Conservation (phyloP, 2,113 vertebrate genomes). For the Equus przewalskii region DNA sequence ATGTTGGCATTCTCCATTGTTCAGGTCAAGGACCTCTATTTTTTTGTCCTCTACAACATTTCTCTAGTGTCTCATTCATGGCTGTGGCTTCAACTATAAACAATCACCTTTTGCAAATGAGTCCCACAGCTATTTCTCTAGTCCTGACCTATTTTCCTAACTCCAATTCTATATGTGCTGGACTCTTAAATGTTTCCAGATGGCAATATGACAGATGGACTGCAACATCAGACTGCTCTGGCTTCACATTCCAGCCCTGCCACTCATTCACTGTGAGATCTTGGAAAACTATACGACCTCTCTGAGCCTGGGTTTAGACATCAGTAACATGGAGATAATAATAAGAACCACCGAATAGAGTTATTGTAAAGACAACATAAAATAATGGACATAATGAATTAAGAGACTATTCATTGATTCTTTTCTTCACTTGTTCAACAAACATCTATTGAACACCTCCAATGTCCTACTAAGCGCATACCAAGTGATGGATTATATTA, state of each 20-base stretch:
- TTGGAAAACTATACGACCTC: not conserved
- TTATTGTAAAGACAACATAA: not conserved
- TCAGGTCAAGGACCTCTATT: not conserved
- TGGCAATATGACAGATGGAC: not conserved
- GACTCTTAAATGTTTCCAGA: not conserved
- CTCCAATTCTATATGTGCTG: not conserved
- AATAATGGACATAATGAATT: not conserved
- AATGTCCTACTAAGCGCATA: not conserved
- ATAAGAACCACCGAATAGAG: not conserved
- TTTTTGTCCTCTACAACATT: not conserved
- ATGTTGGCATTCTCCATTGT: not conserved
- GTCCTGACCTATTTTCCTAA: not conserved
- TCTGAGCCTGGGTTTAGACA: not conserved
- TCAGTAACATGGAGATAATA: not conserved
- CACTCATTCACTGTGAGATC: not conserved
- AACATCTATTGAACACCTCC: not conserved
- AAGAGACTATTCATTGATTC: not conserved
- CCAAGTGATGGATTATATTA: not conserved
- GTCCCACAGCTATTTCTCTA: not conserved
- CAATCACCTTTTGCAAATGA: not conserved
- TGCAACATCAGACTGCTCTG: not conserved
- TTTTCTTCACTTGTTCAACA: not conserved
- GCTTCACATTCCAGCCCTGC: not conserved
- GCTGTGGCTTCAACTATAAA: not conserved
- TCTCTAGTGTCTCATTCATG: not conserved